Evolutionary conservation across 1,140 invertebrate species (phyloP).

Genomic region (Anoplophora glabripennis): DNA sequence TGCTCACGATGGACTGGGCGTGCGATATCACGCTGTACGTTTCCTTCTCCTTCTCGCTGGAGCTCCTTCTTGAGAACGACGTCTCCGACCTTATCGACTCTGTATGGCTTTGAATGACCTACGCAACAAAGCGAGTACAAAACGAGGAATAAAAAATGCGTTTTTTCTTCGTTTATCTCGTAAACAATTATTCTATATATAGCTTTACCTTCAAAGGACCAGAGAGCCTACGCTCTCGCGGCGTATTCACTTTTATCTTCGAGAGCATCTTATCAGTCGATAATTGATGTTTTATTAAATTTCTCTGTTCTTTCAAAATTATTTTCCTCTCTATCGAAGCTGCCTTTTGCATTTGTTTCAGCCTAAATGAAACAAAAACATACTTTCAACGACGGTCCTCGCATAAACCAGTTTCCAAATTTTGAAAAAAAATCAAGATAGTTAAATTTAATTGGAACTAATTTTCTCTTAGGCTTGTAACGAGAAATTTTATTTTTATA

Average conservation of each 20-base stretch:
- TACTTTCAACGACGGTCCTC: too few relatives aligned
- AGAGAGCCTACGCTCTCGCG: slow-evolving; percentile 20
- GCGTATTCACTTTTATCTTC: slow-evolving; percentile 27
- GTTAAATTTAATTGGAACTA: too few relatives aligned
- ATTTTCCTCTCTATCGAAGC: slow-evolving; percentile 42
- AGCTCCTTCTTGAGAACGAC: slow-evolving; percentile 29
- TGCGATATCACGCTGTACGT: slow-evolving; percentile 27
- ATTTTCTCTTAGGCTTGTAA: too few relatives aligned
- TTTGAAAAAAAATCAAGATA: too few relatives aligned
- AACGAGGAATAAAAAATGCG: too few relatives aligned
- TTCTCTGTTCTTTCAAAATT: slow-evolving; percentile 40
- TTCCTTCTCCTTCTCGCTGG: slow-evolving; percentile 24
- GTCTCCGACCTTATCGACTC: slow-evolving; percentile 28
- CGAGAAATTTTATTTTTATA: too few relatives aligned
- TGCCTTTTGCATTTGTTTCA: slow-evolving; percentile 47
- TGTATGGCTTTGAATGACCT: slow-evolving; percentile 22
- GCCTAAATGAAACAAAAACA: slow-evolving; percentile 22
- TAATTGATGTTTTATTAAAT: slow-evolving; percentile 43
- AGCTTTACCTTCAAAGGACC: slow-evolving; percentile 42
- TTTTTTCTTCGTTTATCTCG: too few relatives aligned
- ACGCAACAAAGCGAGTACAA: background rate
- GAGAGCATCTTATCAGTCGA: slow-evolving; percentile 32
- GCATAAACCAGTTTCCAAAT: too few relatives aligned
- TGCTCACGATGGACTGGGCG: slow-evolving; percentile 13
- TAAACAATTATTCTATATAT: slow-evolving; percentile 4